These are phyloP conservation scores for Caradrina clavipalpis DNA, from an alignment of 2,888 invertebrate genomes.

Conservation along the genomic window DNA sequence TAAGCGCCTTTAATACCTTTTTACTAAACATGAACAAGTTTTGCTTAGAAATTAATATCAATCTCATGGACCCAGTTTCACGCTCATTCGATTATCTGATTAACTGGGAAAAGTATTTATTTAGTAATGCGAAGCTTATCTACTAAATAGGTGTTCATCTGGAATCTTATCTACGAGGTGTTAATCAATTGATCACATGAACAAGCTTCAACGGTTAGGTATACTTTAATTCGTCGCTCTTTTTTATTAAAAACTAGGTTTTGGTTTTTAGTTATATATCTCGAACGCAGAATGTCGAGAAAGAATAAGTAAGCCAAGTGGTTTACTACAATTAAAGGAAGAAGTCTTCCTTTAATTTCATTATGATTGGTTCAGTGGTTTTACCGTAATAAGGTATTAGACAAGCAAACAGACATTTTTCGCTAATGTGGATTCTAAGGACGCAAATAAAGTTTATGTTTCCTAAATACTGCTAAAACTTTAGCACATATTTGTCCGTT, in stretches of 20 bases:
- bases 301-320: too few relatives aligned
- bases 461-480: constrained; percentile 6
- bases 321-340: too few relatives aligned
- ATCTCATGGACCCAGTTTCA: constrained; percentile 25
- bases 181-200: constrained; percentile 32
- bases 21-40: constrained; percentile 23
- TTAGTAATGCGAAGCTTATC: constrained; percentile 38
- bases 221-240: background rate
- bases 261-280: background rate
- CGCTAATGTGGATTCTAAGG: background rate
- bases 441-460: background rate
- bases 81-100: constrained; percentile 36
- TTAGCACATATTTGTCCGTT: constrained; percentile 31
- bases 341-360: too few relatives aligned
- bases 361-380: background rate
- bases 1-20: constrained; percentile 33
- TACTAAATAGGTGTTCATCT: constrained; percentile 36
- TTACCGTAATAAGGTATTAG: background rate
- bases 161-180: constrained; percentile 36
- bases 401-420: background rate
- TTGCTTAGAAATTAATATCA: constrained; percentile 32
- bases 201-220: constrained; percentile 6
- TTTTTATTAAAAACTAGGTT: background rate
- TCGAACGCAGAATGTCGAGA: too few relatives aligned
- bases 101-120: constrained; percentile 34